A percentile compares a stretch with the other conserved stretches of the same genome.
Conservation (phyloP, 2,113 vertebrate species). For the Melozone crissalis region DNA sequence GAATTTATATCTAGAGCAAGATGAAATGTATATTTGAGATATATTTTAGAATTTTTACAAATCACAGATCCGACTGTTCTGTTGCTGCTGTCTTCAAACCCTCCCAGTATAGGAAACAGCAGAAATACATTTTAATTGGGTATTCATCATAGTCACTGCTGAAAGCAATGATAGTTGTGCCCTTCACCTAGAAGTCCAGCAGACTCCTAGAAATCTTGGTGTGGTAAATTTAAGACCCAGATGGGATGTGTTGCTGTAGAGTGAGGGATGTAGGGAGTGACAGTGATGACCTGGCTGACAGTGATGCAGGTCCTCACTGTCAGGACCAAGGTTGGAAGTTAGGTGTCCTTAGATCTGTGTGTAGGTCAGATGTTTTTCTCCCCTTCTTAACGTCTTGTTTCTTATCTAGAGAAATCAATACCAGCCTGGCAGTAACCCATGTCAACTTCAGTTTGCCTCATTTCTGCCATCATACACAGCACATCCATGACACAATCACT, state of each 20-base stretch:
- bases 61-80: not conserved
- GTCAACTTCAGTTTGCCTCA: not conserved
- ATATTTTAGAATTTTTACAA: not conserved
- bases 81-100: not conserved
- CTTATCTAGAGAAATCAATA: not conserved
- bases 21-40: not conserved
- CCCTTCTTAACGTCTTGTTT: not conserved
- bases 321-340: not conserved
- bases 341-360: not conserved
- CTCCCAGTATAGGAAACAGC: not conserved
- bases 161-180: not conserved
- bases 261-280: not conserved
- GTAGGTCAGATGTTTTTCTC: not conserved
- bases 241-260: not conserved
- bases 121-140: not conserved
- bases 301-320: not conserved
- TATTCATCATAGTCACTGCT: not conserved
- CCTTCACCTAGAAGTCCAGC: not conserved
- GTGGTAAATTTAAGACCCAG: not conserved
- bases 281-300: too few relatives aligned
- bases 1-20: not conserved
- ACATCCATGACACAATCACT: rapidly evolving
- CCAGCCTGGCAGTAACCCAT: not conserved
- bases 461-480: not conserved
- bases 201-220: not conserved